Evolutionary conservation across 2,888 invertebrate species (phyloP), one percentile per base, ranked within the genome.

Genomic region (Morinoia aosen): DNA sequence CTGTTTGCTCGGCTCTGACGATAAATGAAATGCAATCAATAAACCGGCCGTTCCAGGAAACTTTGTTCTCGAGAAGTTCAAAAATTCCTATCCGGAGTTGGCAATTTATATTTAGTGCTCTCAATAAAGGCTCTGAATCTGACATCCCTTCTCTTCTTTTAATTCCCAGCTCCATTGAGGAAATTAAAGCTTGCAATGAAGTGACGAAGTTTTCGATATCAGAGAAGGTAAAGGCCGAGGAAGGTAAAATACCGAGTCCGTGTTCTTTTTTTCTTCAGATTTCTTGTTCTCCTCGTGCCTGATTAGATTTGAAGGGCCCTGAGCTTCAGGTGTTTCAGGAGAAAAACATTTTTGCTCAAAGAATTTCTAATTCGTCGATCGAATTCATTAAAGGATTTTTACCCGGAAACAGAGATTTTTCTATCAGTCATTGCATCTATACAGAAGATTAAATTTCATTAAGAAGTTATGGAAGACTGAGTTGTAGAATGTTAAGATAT

Each of bases 101-200:
- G 93, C 93, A 93, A 93, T 93, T 33, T 93, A 93, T 93, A 48
- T 91, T 91, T 91, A 56, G 91, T 40, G 91, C 56, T 91, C 91
- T 91, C 91, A 91, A 57, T 91, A 57, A 57, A 48, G 57, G 57
- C 57, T 25, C 33, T 56, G 57, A 57, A 57, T 48, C 40, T 48
- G 90, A 90, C 39, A 90, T 91, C 91, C 91, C 57, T 91, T 91
- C 57, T 91, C 91, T 40, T 40, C 48, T 90, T 90, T 90, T 90
- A 90, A 90, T 40, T 90, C 90, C 11, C 12, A 57, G 48, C 12
- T 48, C 57, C 48, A 57, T 57, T 33, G 33, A 91, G 91, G 91
- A 91, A 91, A 91, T 91, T 56, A 48, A 91, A 91, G 90, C 64
- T 90, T 48, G 40, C 90, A 12, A 40, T 90, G 90, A 90, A 90